phyloP scores from a whole-genome alignment of 2,888 invertebrate genomes.

The Drosophila meridionalis region DNA sequence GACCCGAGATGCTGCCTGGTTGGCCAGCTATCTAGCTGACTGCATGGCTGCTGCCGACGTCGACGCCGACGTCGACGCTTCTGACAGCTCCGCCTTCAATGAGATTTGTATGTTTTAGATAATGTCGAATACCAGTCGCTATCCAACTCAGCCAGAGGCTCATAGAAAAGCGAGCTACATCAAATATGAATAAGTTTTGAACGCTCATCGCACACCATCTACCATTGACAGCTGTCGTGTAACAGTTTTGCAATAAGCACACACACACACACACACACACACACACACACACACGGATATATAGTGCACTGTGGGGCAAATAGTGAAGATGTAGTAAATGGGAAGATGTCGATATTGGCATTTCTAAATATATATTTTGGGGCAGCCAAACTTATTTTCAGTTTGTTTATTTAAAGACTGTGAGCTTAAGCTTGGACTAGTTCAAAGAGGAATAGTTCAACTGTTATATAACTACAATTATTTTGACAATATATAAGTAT shows the following conservation, averaged over 20 bases:
- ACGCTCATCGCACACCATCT: slow-evolving; percentile 25
- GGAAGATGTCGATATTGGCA: too few relatives aligned
- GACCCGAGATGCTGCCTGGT: slow-evolving; percentile 16
- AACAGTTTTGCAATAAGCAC: slow-evolving; percentile 38
- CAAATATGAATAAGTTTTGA: slow-evolving; percentile 70
- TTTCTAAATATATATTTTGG: too few relatives aligned
- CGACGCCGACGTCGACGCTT: slow-evolving; percentile 2
- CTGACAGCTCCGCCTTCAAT: slow-evolving; percentile 48
- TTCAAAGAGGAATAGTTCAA: too few relatives aligned
- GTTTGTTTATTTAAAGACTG: too few relatives aligned
- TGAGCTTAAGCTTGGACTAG: too few relatives aligned
- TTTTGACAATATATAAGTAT: too few relatives aligned
- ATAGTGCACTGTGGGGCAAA: not conserved
- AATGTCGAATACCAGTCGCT: slow-evolving; percentile 50
- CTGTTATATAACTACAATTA: too few relatives aligned
- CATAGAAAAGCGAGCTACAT: slow-evolving; percentile 36
- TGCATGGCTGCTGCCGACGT: not conserved
- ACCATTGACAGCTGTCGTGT: slow-evolving; percentile 52
- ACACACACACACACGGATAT: too few relatives aligned
- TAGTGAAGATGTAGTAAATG: too few relatives aligned
- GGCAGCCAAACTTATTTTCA: too few relatives aligned
- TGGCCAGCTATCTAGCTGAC: not conserved
- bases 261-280: slow-evolving; percentile 9
- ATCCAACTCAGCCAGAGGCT: not conserved
- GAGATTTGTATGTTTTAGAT: slow-evolving; percentile 73